Evolutionary conservation across 2,888 invertebrate genomes (phyloP).

Genomic region (Synanthedon myopaeformis): DNA sequence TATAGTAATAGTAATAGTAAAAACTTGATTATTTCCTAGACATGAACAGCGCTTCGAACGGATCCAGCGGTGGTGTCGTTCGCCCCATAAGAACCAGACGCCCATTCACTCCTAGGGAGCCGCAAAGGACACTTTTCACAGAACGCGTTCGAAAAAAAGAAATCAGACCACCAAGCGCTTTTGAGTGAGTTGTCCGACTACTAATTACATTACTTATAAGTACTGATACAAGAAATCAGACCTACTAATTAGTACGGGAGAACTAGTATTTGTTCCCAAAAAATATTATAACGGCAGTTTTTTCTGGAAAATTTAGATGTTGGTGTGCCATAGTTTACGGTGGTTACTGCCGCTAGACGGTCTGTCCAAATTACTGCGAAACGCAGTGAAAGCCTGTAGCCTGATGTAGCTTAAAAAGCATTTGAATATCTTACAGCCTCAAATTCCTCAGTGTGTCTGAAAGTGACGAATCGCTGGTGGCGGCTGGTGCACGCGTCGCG

Average conservation of each 20-base stretch:
- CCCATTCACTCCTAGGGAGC: slow-evolving; percentile 88
- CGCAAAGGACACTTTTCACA: slow-evolving; percentile 82
- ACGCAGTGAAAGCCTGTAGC: too few relatives aligned
- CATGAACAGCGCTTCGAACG: slow-evolving; percentile 31
- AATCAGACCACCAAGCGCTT: slow-evolving; percentile 78
- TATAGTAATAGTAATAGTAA: too few relatives aligned
- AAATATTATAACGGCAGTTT: too few relatives aligned
- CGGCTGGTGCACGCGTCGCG: slow-evolving; percentile 21
- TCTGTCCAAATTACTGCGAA: too few relatives aligned
- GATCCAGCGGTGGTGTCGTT: slow-evolving; percentile 30
- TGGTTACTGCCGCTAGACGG: too few relatives aligned
- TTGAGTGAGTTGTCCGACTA: slow-evolving; percentile 68
- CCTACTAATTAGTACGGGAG: too few relatives aligned
- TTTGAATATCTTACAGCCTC: slow-evolving; percentile 56
- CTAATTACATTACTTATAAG: not conserved
- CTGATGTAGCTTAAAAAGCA: not conserved
- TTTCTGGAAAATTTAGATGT: too few relatives aligned
- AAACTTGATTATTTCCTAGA: slow-evolving; percentile 18
- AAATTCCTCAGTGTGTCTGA: slow-evolving; percentile 72
- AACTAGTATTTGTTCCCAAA: too few relatives aligned
- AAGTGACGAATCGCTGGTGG: slow-evolving; percentile 28
- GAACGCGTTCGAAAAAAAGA: slow-evolving; percentile 41
- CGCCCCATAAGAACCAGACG: slow-evolving; percentile 81
- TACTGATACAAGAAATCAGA: too few relatives aligned
- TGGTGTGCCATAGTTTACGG: too few relatives aligned